A percentile compares a stretch with the other conserved stretches of the same genome.
Conservation (phyloP, 2,113 vertebrate genomes). For the Hyaena hyaena region DNA sequence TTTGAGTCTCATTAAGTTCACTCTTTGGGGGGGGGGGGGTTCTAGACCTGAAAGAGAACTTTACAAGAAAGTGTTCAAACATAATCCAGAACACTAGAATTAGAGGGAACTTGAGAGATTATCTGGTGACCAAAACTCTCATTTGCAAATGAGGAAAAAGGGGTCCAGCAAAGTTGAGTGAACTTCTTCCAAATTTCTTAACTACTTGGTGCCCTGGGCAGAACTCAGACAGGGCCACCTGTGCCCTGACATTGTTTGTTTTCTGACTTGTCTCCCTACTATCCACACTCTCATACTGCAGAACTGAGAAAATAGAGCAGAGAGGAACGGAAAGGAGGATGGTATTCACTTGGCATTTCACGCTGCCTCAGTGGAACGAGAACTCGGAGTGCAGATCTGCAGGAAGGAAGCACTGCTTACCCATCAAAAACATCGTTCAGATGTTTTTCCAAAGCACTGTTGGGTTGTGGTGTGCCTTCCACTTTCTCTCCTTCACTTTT, state of each 20-base stretch:
- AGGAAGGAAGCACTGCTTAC: not conserved
- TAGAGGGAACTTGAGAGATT: conserved; percentile 5
- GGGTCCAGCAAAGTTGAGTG: not conserved
- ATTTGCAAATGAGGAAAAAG: not conserved
- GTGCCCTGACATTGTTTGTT: not conserved
- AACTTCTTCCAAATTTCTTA: not conserved
- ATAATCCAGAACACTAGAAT: not conserved
- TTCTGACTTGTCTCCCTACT: not conserved
- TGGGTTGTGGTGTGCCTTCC: not conserved
- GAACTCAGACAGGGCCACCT: not conserved
- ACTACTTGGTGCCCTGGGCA: not conserved
- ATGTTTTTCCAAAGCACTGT: not conserved
- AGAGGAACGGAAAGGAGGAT: conserved; percentile 1
- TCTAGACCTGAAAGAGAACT: conserved; percentile 33
- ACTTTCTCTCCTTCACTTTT: not conserved
- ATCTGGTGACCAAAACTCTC: not conserved
- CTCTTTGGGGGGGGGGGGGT: not conserved
- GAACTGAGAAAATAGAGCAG: not conserved
- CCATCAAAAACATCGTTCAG: not conserved
- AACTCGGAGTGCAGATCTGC: not conserved
- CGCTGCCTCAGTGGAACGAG: not conserved
- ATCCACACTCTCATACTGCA: not conserved
- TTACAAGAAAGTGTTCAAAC: not conserved
- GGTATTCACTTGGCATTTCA: not conserved
- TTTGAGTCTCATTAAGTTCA: not conserved